Evolutionary conservation across 2,113 vertebrate species (phyloP).

Genomic region (Rhadina sibilatrix): DNA sequence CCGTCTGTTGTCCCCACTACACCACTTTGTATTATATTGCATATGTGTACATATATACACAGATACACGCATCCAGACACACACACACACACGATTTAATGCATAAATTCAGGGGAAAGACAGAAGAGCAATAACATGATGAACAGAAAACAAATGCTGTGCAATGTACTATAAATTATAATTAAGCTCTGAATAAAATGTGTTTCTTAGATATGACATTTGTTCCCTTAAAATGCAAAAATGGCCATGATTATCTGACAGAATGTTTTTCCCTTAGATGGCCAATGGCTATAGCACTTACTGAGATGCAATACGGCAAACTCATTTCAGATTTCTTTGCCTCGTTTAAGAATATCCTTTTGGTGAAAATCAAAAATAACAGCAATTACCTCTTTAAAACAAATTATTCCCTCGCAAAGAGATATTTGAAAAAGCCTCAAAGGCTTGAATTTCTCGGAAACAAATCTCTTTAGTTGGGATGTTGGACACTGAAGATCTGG

Average conservation of each 20-base stretch:
- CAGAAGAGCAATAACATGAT: constrained; percentile 48
- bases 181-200: constrained; percentile 53
- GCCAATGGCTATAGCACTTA: constrained; percentile 39
- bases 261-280: constrained; percentile 25
- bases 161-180: constrained; percentile 64
- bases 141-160: constrained; percentile 59
- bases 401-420: neutral
- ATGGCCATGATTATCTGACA: constrained; percentile 41
- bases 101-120: constrained; percentile 37
- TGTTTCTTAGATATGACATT: constrained; percentile 59
- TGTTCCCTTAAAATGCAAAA: constrained; percentile 62
- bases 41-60: constrained; percentile 60
- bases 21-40: constrained; percentile 55
- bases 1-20: constrained; percentile 64
- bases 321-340: constrained; percentile 50
- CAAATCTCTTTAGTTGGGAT: neutral
- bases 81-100: constrained; percentile 13
- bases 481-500: neutral
- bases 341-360: constrained; percentile 33
- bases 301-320: constrained; percentile 16
- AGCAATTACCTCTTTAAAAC: constrained; percentile 48
- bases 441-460: neutral
- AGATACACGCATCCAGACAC: neutral
- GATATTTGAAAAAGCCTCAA: constrained; percentile 18
- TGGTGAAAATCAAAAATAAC: constrained; percentile 12